A percentile compares a stretch with the other conserved stretches of the same genome.
Conservation (phyloP, 2,113 vertebrate genomes). For the Lamprotornis superbus region DNA sequence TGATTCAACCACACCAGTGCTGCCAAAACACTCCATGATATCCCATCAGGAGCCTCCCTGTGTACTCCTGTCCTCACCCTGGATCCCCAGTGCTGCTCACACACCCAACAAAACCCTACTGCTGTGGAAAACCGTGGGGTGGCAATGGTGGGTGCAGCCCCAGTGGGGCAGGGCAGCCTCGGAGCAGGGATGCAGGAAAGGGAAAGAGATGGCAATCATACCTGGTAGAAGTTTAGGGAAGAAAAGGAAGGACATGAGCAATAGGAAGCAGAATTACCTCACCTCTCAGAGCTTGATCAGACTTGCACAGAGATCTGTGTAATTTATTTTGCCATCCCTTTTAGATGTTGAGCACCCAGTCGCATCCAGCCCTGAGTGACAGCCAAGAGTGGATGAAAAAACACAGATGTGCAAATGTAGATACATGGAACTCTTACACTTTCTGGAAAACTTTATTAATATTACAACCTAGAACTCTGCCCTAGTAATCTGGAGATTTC, state of each 20-base stretch:
- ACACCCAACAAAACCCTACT: rapidly evolving
- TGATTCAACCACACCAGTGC: not conserved
- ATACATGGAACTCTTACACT: rapidly evolving
- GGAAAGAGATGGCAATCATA: not conserved
- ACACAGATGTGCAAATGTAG: not conserved
- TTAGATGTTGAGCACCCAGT: not conserved
- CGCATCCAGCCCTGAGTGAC: not conserved
- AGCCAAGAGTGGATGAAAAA: not conserved
- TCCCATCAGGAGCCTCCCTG: not conserved
- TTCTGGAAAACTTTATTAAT: not conserved
- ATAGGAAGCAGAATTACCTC: constrained; percentile 37
- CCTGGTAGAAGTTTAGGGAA: not conserved
- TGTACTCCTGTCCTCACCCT: not conserved
- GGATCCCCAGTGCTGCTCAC: not conserved
- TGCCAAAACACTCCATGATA: not conserved
- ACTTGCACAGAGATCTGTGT: not conserved
- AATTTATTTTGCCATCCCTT: not conserved
- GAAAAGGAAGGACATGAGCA: not conserved
- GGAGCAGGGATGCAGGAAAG: rapidly evolving
- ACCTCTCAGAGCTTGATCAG: constrained; percentile 34
- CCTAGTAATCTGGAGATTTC: not conserved
- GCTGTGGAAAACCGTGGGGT: rapidly evolving
- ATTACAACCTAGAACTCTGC: not conserved
- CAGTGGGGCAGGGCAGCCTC: not conserved
- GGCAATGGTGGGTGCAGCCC: not conserved